Evolutionary conservation across 1,140 invertebrate species (phyloP), one percentile per base, ranked within the genome.

Genomic region (Drosophila pachea): DNA sequence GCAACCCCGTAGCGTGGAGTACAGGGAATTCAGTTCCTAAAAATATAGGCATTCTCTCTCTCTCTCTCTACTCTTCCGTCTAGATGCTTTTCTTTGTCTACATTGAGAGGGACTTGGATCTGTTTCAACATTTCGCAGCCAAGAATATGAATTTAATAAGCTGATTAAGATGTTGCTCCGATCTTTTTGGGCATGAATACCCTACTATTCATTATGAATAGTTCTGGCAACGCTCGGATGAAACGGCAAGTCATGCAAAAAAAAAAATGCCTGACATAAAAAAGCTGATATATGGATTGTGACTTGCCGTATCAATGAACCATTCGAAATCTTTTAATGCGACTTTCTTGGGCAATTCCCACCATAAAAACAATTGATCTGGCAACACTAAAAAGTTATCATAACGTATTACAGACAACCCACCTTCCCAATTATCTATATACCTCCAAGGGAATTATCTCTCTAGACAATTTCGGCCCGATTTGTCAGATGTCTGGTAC

Each of bases 11-110:
- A 32, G 92, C 14, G 87, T 92, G 49, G 75, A 86, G 62, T 7
- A 8, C 29, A 8, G 38, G 1, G 70, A 22, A 90, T 16, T 52
- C 73, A 14, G 38, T 74, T 49, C 71, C 86, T 12, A 70, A 78
- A 61, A 47, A 88, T 8, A 78, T 95, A 61, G 95, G 95, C 14
- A 89, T 95, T 22, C 94, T 95, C 0, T 95, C 94, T 90, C 14
- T 89, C 95, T 22, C 94, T 95, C 0, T 95, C 94, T 90, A 91
- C 3, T 94, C 95, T 2, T 94, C 94, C 0, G 92, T 96, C 0
- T 95, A 94, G 82, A 94, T 94, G 0, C 92, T 91, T 71, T 92
- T 94, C 2, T 91, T 92, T 0, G 79, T 91, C 14, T 94, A 92
- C 74, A 65, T 92, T n/a, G 88, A 91, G 11, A 87, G 22, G 87